Base-by-base conservation (phyloP, 2,888 invertebrate species). In the Venustoraphidia nigricollis region DNA sequence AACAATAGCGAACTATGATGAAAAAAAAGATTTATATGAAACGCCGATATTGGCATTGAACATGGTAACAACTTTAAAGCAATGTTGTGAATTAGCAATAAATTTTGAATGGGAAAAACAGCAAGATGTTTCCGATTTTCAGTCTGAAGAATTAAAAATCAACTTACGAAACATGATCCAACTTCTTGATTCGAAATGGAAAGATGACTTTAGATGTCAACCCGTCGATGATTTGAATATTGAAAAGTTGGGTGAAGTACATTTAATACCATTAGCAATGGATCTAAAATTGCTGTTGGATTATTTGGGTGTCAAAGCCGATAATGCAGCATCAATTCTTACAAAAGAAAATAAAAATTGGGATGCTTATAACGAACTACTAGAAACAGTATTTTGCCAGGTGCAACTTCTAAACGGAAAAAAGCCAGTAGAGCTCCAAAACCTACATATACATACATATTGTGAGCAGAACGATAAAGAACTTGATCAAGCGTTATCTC, bases 1-100 rank as follows among this genome's bases (percentile, higher is more conserved):
- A 51, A 50, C 11, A 11, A 47, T 54, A 9, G 52, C 56, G 8
- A 52, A 51, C 44, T 56, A 57, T 50, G 48, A 57, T 52, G 11
- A 34, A 13, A 47, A 53, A 48, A 55, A 49, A 42, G 54, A 57
- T 13, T 34, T 34, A 36, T 58, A 51, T 44, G 36, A 44, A 36
- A 47, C 56, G n/a, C 52, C 54, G 10, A 51, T 55, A 13, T 52
- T 44, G 44, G 56, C 54, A 35, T 47, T 57, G 45, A 57, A 57
- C 51, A 53, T 57, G n/a, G 50, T 46, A 17, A 57, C 54, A 44
- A 27, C 51, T 34, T 48, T 57, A 13, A 56, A 57, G 48, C 55
- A 58, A 34, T 57, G 58, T 46, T 57, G 54, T 42, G 54, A 56
- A 34, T 52, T 56, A 34, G 57, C 55, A 36, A 41, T 56, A n/a